phyloP scores from a whole-genome alignment of 64 coral and sea anemone species.

The Astreopora myriophthalma region DNA sequence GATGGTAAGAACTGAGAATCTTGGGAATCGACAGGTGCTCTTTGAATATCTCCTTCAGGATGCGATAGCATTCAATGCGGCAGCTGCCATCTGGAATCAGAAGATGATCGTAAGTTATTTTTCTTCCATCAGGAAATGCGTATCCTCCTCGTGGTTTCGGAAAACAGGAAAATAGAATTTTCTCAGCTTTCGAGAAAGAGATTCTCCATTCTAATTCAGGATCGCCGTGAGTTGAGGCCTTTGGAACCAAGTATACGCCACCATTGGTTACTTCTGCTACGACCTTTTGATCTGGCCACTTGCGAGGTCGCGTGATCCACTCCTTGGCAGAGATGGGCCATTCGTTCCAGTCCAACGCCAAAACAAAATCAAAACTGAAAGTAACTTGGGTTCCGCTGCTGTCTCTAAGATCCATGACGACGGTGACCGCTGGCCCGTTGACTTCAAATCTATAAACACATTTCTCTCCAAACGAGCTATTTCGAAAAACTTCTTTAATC shows the following conservation, averaged over 20 bases:
- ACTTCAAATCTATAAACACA: no score
- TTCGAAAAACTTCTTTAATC: no score
- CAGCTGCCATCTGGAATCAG: no score
- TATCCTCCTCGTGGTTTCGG: no score
- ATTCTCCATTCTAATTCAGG: slow-evolving; percentile 70
- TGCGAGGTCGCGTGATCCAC: not conserved
- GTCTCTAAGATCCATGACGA: no score
- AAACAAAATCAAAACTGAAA: slow-evolving; percentile 65
- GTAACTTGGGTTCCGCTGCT: no score
- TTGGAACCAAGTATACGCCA: slow-evolving; percentile 57
- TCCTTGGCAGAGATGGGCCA: slow-evolving; percentile 39
- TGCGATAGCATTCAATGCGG: slow-evolving; percentile 44
- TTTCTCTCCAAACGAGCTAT: no score
- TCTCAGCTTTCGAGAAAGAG: slow-evolving; percentile 72
- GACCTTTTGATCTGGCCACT: slow-evolving; percentile 48
- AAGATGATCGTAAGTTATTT: slow-evolving; percentile 40
- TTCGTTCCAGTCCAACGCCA: slow-evolving; percentile 27
- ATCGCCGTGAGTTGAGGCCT: slow-evolving; percentile 27
- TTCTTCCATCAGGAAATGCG: slow-evolving; percentile 38
- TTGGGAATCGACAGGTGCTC: not conserved
- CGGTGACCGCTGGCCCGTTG: no score
- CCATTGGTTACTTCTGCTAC: slow-evolving; percentile 1
- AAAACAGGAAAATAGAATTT: no score
- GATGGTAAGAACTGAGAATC: slow-evolving; percentile 39
- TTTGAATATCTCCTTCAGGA: slow-evolving; percentile 52